Evolutionary conservation across 2,797 vertebrate genomes (phyloP).

Genomic region (Diceros bicornis): DNA sequence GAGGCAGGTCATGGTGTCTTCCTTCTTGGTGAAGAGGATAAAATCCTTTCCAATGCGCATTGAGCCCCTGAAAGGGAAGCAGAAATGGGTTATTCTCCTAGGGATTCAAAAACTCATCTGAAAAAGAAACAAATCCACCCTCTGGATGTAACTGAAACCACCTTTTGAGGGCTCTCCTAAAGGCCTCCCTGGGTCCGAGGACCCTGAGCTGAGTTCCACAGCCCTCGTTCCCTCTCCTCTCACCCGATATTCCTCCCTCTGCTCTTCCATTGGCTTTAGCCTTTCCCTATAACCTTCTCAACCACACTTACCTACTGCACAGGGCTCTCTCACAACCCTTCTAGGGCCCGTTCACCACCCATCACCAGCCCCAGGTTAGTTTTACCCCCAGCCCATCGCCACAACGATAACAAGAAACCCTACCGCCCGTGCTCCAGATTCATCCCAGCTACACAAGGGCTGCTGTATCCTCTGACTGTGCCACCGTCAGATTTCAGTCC

Average conservation of each 20-base stretch:
- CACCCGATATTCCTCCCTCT: neutral
- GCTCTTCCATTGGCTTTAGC: neutral
- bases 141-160: neutral
- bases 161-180: neutral
- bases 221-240: neutral
- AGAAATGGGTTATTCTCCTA: constrained; percentile 70
- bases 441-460: neutral
- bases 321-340: neutral
- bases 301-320: neutral
- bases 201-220: neutral
- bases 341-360: neutral
- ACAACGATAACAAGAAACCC: neutral
- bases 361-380: neutral
- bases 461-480: neutral
- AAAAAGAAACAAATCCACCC: neutral
- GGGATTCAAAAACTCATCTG: constrained; percentile 35
- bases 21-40: constrained; percentile 98
- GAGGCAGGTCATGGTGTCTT: constrained; percentile 94
- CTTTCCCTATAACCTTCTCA: neutral
- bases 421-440: neutral
- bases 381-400: neutral
- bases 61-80: constrained; percentile 93
- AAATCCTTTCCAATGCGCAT: constrained; percentile 99
- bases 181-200: neutral
- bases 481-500: neutral